A percentile compares a stretch with the other conserved stretches of the same genome.
Conservation (phyloP, 2,888 invertebrate species). For the Pemphredon lugubris region DNA sequence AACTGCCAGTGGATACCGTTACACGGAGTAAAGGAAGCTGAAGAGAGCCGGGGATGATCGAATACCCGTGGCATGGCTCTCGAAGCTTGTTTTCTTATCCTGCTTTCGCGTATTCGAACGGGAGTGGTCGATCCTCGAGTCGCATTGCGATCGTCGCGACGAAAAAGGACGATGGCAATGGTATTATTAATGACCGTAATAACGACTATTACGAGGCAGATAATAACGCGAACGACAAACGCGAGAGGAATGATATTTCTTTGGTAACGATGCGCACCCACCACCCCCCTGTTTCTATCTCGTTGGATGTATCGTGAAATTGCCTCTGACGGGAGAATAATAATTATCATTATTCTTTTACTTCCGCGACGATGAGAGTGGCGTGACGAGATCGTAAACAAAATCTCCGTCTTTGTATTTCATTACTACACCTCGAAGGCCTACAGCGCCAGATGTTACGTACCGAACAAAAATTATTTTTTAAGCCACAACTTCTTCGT, state of each 20-base stretch:
- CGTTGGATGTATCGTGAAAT: too few species aligned
- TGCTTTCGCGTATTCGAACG: neutral
- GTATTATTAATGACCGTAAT: conserved; percentile 33
- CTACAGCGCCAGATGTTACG: too few species aligned
- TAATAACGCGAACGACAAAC: conserved; percentile 3
- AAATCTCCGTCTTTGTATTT: too few species aligned
- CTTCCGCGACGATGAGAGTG: too few species aligned
- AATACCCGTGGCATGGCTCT: neutral
- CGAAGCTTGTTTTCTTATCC: conserved; percentile 1
- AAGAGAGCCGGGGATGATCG: conserved; percentile 17
- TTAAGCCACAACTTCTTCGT: too few species aligned
- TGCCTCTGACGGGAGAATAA: too few species aligned
- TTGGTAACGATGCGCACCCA: conserved; percentile 2
- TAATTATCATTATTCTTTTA: too few species aligned
- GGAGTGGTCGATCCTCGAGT: neutral
- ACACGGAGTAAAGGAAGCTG: conserved; percentile 28
- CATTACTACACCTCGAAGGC: too few species aligned
- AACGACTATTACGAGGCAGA: conserved; percentile 21
- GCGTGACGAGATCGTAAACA: too few species aligned
- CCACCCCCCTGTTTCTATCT: too few species aligned
- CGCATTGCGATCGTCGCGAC: conserved; percentile 12
- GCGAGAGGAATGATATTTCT: conserved; percentile 4
- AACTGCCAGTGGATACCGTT: conserved; percentile 19
- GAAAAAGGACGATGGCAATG: conserved; percentile 19
- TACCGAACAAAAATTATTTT: too few species aligned